Evolutionary conservation across 30 jellyfish, hydroid and myxozoan species (phyloP).

Genomic region (Catostylus mosaicus): DNA sequence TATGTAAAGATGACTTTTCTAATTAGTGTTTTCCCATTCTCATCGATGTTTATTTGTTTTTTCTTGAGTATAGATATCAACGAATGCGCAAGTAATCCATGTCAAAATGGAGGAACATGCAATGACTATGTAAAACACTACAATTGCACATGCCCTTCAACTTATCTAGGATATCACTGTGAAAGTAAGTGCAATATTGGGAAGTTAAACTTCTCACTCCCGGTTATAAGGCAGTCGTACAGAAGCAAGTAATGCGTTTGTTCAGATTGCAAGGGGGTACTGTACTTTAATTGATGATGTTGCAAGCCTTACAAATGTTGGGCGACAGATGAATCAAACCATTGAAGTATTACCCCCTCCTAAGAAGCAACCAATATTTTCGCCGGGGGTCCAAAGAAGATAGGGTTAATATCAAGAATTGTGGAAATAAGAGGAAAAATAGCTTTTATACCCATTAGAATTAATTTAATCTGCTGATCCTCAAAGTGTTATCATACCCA

Average conservation of each 20-base stretch:
- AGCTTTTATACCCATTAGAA: too few relatives aligned
- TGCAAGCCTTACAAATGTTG: neutral
- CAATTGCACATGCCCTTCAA: neutral
- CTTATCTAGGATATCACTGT: neutral
- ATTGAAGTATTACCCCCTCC: too few relatives aligned
- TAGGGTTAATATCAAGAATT: too few relatives aligned
- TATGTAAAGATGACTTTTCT: neutral
- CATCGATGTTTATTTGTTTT: neutral
- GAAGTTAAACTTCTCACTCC: neutral
- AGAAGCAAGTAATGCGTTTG: neutral
- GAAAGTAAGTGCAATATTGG: neutral
- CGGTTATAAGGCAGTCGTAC: neutral
- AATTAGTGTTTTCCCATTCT: neutral
- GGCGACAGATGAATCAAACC: too few relatives aligned
- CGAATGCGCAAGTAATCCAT: neutral
- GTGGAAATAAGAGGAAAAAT: too few relatives aligned
- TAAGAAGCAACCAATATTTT: too few relatives aligned
- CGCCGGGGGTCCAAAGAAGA: too few relatives aligned
- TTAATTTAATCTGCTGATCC: too few relatives aligned
- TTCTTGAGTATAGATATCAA: neutral
- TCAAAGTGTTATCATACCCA: too few relatives aligned
- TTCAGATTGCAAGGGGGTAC: neutral
- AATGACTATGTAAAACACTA: neutral
- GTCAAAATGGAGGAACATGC: constrained; percentile 1
- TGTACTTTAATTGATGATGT: neutral